Base-by-base conservation (phyloP, 1,140 invertebrate genomes). In the Heliconius eleuchia region DNA sequence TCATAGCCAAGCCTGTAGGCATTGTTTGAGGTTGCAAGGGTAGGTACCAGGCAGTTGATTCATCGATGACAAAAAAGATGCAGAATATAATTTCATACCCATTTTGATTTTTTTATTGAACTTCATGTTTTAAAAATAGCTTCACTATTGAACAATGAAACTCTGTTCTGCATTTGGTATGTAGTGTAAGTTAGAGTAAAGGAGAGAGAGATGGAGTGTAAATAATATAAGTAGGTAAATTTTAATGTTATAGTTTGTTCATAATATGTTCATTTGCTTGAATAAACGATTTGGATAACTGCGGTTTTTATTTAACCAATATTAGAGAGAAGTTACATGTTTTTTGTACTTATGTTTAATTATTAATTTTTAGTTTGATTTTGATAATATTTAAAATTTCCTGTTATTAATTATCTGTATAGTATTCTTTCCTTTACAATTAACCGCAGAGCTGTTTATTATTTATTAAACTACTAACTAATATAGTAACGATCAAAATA, bases 211-310 rank as follows among this genome's bases (percentile, higher is more conserved):
- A 89, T 82, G 86, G 86, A 93, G 85, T 94, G 92, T 94, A 94
- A 94, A 94, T 94, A 94, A 92, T 90, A 94, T 94, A 94, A 94
- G 91, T 94, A 94, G 92, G 90, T 94, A 93, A 93, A 92, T 93
- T 66, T 93, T 93, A 92, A 94, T 93, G 92, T 94, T 94, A 94
- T 93, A 94, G 87, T 94, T 94, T 94, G 92, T 94, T 94, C 92
- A 94, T 93, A 92, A 92, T 94, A 94, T 91, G 90, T 94, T 94
- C 87, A 94, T 91, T 94, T 94, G 92, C 92, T 94, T 94, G 90
- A 94, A 92, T 94, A 94, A 94, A 94, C 90, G 89, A 94, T 94
- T 94, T 93, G 92, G 91, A 94, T 93, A 92, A 90, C 75, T 86
- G 86, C 82, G 88, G 74, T 77, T 90, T 90, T 90, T 73, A 90